Conservation (phyloP, 64 coral and sea anemone genomes). For the Catalaphyllia jardinei region DNA sequence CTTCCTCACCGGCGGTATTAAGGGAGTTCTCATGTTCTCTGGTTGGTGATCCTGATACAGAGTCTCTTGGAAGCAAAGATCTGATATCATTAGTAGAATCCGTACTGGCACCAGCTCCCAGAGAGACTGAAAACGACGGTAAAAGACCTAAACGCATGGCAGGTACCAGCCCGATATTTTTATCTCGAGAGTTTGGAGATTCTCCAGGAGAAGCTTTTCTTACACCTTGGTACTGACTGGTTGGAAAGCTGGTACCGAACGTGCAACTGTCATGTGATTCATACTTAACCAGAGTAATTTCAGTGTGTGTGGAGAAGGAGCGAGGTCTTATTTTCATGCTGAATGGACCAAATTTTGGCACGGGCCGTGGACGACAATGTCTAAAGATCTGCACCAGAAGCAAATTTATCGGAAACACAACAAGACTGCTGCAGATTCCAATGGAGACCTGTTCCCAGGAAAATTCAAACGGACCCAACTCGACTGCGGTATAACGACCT, state of each 20-base stretch:
- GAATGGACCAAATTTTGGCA: neutral
- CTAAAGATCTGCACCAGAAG: constrained; percentile 91
- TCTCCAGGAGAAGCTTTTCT: neutral
- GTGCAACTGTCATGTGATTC: neutral
- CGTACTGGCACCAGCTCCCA: neutral
- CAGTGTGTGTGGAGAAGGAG: neutral
- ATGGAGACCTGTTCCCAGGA: constrained; percentile 96
- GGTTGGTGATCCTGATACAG: neutral
- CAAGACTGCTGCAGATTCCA: constrained; percentile 87
- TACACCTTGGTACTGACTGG: neutral
- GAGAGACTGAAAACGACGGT: neutral
- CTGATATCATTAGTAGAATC: constrained; percentile 11
- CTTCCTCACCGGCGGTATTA: neutral
- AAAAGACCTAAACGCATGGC: constrained; percentile 8
- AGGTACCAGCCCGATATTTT: neutral
- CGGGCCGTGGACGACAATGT: constrained; percentile 44
- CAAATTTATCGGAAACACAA: constrained; percentile 91
- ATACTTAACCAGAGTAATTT: neutral
- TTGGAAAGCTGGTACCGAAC: neutral
- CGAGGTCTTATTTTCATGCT: neutral
- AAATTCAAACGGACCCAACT: constrained; percentile 78
- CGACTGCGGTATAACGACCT: constrained; percentile 48
- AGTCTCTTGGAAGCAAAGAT: neutral
- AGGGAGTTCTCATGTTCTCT: neutral
- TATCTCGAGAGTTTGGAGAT: neutral